These are phyloP conservation scores for Pseudomyrmex cubaensis DNA, from an alignment of 1,140 invertebrate species.

Conservation along the genomic window DNA sequence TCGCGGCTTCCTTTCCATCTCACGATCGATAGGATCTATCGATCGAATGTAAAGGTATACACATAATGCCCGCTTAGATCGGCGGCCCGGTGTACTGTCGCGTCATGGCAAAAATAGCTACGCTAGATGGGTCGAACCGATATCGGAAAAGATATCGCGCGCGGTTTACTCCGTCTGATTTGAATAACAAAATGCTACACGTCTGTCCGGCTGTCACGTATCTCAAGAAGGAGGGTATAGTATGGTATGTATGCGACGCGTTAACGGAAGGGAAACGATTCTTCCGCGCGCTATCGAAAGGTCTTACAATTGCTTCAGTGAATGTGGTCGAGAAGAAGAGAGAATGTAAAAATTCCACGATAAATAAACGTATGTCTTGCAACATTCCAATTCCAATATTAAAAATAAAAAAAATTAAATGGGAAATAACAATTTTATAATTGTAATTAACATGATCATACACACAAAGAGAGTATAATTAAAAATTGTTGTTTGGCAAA, in stretches of 20 bases:
- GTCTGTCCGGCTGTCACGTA: constrained; percentile 68
- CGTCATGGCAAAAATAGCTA: constrained; percentile 70
- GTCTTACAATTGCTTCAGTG: not conserved
- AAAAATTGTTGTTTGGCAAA: too few relatives aligned
- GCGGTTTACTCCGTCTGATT: constrained; percentile 68
- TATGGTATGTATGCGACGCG: constrained; percentile 33
- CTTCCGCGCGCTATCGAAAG: not conserved
- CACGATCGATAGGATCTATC: constrained; percentile 72
- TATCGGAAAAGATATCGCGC: constrained; percentile 74
- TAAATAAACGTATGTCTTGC: not conserved
- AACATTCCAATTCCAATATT: too few relatives aligned
- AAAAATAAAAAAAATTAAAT: not conserved
- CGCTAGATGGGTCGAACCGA: constrained; percentile 73
- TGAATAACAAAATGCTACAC: constrained; percentile 76
- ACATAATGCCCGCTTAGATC: constrained; percentile 61
- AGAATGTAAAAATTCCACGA: not conserved
- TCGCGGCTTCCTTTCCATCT: constrained; percentile 46
- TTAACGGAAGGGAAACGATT: not conserved
- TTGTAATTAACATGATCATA: not conserved
- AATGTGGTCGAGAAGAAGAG: not conserved
- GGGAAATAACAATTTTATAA: not conserved
- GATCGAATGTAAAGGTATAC: constrained; percentile 58
- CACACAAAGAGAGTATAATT: too few relatives aligned
- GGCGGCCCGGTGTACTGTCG: constrained; percentile 32
- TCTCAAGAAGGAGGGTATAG: constrained; percentile 27